Base-by-base conservation (phyloP, 2,888 invertebrate genomes). In the Pterostichus madidus region DNA sequence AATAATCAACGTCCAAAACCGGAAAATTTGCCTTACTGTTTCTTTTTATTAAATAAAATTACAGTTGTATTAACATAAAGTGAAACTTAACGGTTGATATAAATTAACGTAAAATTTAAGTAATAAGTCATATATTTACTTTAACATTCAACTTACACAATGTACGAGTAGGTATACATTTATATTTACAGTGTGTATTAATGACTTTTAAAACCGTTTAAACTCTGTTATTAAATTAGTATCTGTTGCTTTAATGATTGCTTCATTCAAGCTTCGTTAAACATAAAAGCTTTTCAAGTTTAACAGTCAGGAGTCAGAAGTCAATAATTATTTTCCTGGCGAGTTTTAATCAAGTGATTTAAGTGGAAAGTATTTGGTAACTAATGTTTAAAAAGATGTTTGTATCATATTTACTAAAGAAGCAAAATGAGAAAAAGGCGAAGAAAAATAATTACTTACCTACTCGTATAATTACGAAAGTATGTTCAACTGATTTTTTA, bases 61-160 rank as follows among this genome's bases (percentile, higher is more conserved):
- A 71, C 68, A 17, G 68, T 71, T 39, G 13, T 17, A 71, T 44
- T 71, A 71, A 17, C 68, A 61, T 44, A 71, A 71, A 71, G 68
- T 71, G 68, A 71, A 71, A 15, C 68, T 71, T 71, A 71, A 71
- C 68, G 44, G 68, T 71, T 39, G 13, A 71, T 10, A 71, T 61
- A 32, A 61, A 61, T 44, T 71, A 71, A 17, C 56, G 49, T 49
- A 0, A 49, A 49, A 49, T 49, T 49, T 64, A 71, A 71, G 39
- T 44, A 71, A 71, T 64, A 24, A n/a, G 17, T 15, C 13, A 56
- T 52, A 56, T 56, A 56, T 56, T 56, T 56, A 56, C 39, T 17
- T 17, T 56, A 56, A 17, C 56, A 56, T 17, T 49, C 46, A 4
- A 11, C 2, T 4, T 46, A 3, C 8, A 46, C 46, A 46, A 46